Percentiles rank a stretch among this genome's conserved stretches.
Evolutionary conservation across 2,113 vertebrate species (phyloP).

Genomic region (Ovibos moschatus): DNA sequence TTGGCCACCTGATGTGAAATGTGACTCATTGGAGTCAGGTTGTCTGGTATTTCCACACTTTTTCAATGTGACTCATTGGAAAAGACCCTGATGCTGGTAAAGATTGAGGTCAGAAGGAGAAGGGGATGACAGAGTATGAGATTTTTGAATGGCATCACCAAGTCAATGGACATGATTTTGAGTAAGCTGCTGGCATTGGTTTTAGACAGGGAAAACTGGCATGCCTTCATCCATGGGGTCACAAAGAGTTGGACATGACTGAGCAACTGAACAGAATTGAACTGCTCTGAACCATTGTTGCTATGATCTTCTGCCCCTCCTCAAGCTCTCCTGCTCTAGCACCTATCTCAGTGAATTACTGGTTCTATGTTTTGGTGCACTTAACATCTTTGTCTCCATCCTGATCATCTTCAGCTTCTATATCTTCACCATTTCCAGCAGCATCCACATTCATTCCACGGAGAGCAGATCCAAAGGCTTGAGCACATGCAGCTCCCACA

Average conservation of each 20-base stretch:
- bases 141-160: background rate
- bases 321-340: constrained; percentile 20
- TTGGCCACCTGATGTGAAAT: background rate
- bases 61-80: background rate
- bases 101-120: background rate
- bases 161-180: background rate
- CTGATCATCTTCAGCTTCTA: constrained; percentile 59
- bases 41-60: no score
- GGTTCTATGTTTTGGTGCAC: background rate
- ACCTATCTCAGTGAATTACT: constrained; percentile 13
- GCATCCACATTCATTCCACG: constrained; percentile 52
- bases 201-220: background rate
- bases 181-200: background rate
- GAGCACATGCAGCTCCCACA: no score
- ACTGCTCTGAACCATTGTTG: constrained; percentile 7
- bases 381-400: background rate
- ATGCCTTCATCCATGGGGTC: background rate
- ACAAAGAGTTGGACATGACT: background rate
- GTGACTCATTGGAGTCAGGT: no score
- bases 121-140: background rate
- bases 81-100: background rate
- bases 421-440: constrained; percentile 17
- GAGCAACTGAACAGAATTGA: background rate
- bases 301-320: constrained; percentile 42
- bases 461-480: background rate